phyloP scores from a whole-genome alignment of 1,140 invertebrate species.

The Grapholita molesta region DNA sequence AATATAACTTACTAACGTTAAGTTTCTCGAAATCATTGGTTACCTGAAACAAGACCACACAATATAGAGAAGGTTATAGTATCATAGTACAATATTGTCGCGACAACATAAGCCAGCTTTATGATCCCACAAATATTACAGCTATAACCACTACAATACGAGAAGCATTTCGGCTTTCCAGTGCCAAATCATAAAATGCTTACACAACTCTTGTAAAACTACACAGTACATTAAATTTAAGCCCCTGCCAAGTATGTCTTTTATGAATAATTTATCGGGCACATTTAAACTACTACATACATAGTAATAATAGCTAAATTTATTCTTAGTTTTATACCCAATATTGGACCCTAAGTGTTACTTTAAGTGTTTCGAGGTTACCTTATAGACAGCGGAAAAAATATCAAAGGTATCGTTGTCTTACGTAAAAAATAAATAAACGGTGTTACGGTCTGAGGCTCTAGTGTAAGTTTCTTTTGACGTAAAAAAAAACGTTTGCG shows the following conservation, averaged over 20 bases:
- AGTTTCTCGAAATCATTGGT: neutral
- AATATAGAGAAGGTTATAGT: neutral
- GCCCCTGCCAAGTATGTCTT: conserved; percentile 4
- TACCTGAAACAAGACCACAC: conserved; percentile 22
- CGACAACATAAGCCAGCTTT: conserved; percentile 40
- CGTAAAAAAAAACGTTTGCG: too few relatives aligned
- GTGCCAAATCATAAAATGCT: conserved; percentile 39
- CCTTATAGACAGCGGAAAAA: too few relatives aligned
- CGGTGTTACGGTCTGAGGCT: too few relatives aligned
- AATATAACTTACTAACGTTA: conserved; percentile 4
- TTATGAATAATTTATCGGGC: neutral
- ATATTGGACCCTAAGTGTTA: too few relatives aligned
- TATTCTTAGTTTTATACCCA: too few relatives aligned
- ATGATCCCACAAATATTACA: conserved; percentile 35
- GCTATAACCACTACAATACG: conserved; percentile 43
- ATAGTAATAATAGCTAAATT: too few relatives aligned
- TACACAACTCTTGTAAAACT: conserved; percentile 37
- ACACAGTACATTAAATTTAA: conserved; percentile 1
- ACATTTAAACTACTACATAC: neutral
- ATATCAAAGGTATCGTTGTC: too few relatives aligned
- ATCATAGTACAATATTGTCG: conserved; percentile 29
- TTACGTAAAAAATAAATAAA: too few relatives aligned
- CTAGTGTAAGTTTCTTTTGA: too few relatives aligned
- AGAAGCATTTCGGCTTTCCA: conserved; percentile 19
- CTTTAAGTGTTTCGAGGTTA: too few relatives aligned